Base-by-base conservation (phyloP, 2,113 vertebrate species). In the human (Homo sapiens) region DNA sequence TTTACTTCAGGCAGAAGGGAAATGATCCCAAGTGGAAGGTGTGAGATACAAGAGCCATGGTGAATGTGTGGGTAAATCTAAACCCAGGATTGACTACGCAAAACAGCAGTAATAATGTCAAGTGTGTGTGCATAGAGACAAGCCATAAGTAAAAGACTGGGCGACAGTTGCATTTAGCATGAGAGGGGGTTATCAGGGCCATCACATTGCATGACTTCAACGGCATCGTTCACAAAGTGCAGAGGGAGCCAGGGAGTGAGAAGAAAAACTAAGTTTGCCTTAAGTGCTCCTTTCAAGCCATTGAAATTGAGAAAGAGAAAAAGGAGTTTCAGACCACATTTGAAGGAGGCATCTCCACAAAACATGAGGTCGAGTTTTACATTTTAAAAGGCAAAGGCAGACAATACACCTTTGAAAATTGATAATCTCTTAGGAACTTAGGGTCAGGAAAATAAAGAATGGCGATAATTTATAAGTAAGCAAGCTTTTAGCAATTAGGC, bases 391-490 rank as follows among this genome's bases (percentile, higher is more conserved):
- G 32, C 13, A 55, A 93, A 85, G 45, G 52, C 59, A 79, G 79
- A 73, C 32, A 68, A n/a, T 8, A 23, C 0, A 43, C 12, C 61
- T 50, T 66, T 82, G 40, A 78, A 27, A 80, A 93, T 2, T 16
- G 8, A 22, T 48, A 30, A 2, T 66, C 68, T 82, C 57, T 88
- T 76, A 70, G 76, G 83, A 76, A 82, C 22, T 43, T 32, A 84
- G 12, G n/a, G 20, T 94, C 17, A 90, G 66, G 23, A 72, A 89
- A 92, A 45, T 17, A 55, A 96, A 96, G 18, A 55, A 81, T 66
- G 5, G 3, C 75, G 50, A 59, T 68, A 43, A 66, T 27, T 70
- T 84, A 38, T 55, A 92, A 55, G 22, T 81, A 92, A 94, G 11
- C 52, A 61, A 70, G 45, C 8, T 30, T 64, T 89, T 78, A 68